Evolutionary conservation across 1,140 invertebrate genomes (phyloP).

Genomic region (Drosophila biarmipes): DNA sequence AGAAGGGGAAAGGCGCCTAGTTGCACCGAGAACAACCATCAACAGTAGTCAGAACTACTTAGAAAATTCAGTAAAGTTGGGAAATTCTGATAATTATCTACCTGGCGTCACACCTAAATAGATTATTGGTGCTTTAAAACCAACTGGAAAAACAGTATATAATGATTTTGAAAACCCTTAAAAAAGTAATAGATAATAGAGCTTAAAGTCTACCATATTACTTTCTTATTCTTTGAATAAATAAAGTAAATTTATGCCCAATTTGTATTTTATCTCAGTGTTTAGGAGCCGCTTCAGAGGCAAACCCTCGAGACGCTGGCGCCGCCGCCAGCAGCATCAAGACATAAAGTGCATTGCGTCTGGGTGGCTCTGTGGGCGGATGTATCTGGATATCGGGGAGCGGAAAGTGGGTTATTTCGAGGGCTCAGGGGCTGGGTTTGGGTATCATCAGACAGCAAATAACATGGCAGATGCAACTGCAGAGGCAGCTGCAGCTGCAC

Average conservation of each 20-base stretch:
- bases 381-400: constrained; percentile 9
- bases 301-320: constrained; percentile 49
- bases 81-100: too few relatives aligned
- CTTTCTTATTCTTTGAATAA: too few relatives aligned
- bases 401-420: background rate
- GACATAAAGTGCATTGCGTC: constrained; percentile 78
- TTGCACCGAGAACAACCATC: constrained; percentile 4
- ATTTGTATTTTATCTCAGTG: constrained; percentile 21
- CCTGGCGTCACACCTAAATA: too few relatives aligned
- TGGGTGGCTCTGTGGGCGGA: constrained; percentile 54
- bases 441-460: constrained; percentile 51
- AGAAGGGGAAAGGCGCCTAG: constrained; percentile 14
- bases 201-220: too few relatives aligned
- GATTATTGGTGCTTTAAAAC: too few relatives aligned
- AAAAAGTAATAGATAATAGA: too few relatives aligned
- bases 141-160: too few relatives aligned
- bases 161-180: too few relatives aligned
- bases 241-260: too few relatives aligned
- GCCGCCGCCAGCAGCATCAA: constrained; percentile 55
- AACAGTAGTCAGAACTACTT: too few relatives aligned
- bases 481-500: constrained; percentile 16
- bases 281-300: constrained; percentile 13
- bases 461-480: constrained; percentile 45
- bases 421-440: constrained; percentile 11
- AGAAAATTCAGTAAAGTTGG: too few relatives aligned